These are phyloP conservation scores for Cryptoblepharus egeriae DNA, from an alignment of 2,797 vertebrate species.

Conservation along the genomic window DNA sequence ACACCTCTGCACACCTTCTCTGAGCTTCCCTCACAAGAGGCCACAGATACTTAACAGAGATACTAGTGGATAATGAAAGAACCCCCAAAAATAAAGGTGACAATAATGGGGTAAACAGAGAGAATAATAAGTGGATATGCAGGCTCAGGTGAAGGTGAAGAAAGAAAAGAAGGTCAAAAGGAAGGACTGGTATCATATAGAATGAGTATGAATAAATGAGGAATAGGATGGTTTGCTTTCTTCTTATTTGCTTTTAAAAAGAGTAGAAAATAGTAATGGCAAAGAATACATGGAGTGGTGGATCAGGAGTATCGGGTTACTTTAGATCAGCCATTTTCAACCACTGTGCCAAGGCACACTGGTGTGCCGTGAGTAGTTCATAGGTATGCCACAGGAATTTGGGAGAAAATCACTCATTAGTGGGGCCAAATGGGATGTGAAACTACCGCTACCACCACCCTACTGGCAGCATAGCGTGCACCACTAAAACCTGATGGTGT, in stretches of 20 bases:
- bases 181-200: not conserved
- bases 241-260: not conserved
- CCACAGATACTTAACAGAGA: not conserved
- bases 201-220: not conserved
- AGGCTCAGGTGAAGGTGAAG: no score
- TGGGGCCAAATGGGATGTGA: no score
- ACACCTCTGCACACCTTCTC: not conserved
- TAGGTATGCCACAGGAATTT: no score
- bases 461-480: no score
- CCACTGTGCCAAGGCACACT: no score
- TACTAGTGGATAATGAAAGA: not conserved
- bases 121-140: not conserved
- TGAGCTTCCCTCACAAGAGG: not conserved
- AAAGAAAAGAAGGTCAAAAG: not conserved
- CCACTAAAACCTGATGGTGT: no score
- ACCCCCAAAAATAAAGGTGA: not conserved
- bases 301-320: not conserved
- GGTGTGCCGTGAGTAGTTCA: no score
- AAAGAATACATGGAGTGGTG: no score
- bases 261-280: not conserved
- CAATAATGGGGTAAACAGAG: not conserved
- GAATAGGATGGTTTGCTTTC: no score
- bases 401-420: no score
- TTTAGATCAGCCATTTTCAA: no score
- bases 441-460: no score